Base-by-base conservation (phyloP, 1,140 invertebrate genomes). In the Sminthurides bifidus region DNA sequence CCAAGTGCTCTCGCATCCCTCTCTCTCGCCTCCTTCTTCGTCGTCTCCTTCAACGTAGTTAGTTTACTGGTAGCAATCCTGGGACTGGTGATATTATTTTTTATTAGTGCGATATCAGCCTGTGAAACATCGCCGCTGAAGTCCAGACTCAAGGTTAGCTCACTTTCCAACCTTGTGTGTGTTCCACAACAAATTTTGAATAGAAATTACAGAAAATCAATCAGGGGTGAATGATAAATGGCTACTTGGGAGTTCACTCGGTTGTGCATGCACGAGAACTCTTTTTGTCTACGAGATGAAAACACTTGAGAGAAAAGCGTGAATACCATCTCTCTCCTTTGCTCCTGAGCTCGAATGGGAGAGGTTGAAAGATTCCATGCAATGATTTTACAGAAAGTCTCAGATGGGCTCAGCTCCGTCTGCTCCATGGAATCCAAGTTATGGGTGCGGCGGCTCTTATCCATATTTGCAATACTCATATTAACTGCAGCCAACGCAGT, bases 401-500 rank as follows among this genome's bases (percentile, higher is more conserved):
- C 35, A 48, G 43, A 38, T 31, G 40, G 31, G 41, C 44, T 57
- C 14, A 53, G 50, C 30, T 49, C 54, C 12, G 6, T 63, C 21
- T 63, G 61, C 38, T 52, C 57, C 21, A 5, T 56, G 37, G 58
- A 64, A 17, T 58, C 58, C n/a, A 59, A 64, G 35, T 69, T 77
- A 49, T 74, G 74, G 64, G 69, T 76, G 27, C 69, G 79, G 21
- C 66, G 76, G 51, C 61, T 79, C 35, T 71, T 80, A 40, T 75
- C 75, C 19, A 70, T 75, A 37, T 43, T 71, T 14, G 76, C 76
- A 51, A 76, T 81, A 45, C 58, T 77, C 33, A 66, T 79, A 29
- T 68, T 81, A 44, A 77, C 75, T 17, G 67, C 75, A 3, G 73
- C 74, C 38, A 79, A 80, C 71, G 66, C 77, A 35, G 64, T 75